phyloP scores from a whole-genome alignment of 37 sponge, comb jelly and placozoan species.

The Bolinopsis microptera region DNA sequence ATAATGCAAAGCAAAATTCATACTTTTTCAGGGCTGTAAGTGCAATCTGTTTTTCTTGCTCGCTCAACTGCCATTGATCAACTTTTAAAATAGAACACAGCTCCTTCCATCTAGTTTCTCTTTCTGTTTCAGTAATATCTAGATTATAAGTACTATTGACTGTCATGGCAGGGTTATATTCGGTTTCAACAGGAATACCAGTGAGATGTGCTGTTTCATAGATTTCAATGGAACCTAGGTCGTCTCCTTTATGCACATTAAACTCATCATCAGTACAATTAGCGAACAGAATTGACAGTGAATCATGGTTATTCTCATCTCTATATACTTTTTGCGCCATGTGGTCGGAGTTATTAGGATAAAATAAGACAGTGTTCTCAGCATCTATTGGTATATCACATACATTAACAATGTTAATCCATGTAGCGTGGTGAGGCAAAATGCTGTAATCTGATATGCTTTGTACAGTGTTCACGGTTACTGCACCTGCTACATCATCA shows the following conservation, averaged over 20 bases:
- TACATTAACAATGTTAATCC: too few relatives aligned
- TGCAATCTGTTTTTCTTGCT: not conserved
- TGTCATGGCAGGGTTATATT: not conserved
- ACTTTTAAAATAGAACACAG: not conserved
- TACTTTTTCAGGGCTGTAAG: not conserved
- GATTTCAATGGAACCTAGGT: not conserved
- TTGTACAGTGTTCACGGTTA: not conserved
- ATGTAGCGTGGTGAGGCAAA: not conserved
- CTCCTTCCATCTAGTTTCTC: not conserved
- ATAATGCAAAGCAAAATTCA: not conserved
- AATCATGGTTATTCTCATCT: not conserved
- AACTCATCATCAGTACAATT: not conserved
- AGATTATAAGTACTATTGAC: not conserved
- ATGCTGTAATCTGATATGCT: not conserved
- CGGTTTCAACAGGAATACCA: not conserved
- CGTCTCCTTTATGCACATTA: not conserved
- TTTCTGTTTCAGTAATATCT: not conserved
- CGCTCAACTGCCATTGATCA: not conserved
- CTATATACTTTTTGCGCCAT: not conserved
- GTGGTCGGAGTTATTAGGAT: not conserved
- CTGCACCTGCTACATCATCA: not conserved
- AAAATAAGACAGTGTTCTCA: not conserved
- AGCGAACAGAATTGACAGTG: not conserved
- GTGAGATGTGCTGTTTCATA: not conserved
- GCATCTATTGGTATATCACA: not conserved